A percentile compares a stretch with the other conserved stretches of the same genome.
These are phyloP conservation scores for Lates calcarifer DNA, from an alignment of 2,113 vertebrate species.

Conservation along the genomic window DNA sequence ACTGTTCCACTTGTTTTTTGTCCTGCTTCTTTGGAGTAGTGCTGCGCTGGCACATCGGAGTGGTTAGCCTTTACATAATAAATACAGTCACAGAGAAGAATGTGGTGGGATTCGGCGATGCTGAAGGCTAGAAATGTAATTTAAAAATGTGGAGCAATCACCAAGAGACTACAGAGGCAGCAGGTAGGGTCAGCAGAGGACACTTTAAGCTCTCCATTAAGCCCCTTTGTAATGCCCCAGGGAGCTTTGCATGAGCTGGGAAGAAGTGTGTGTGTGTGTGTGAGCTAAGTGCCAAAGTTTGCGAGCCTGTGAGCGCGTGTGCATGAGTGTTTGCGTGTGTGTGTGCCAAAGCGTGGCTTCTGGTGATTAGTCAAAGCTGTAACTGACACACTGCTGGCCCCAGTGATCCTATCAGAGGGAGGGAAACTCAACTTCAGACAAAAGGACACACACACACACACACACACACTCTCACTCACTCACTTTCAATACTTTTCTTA, in stretches of 20 bases:
- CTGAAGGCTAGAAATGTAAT: slow-evolving; percentile 60
- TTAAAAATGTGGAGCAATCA: slow-evolving; percentile 69
- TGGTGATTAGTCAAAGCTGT: slow-evolving; percentile 75
- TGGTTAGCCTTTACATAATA: slow-evolving; percentile 31
- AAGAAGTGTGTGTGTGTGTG: slow-evolving; percentile 4
- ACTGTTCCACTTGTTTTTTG: not conserved
- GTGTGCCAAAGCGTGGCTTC: slow-evolving; percentile 51
- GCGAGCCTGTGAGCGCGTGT: not conserved
- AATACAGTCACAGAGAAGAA: slow-evolving; percentile 26
- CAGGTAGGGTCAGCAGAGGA: slow-evolving; percentile 43
- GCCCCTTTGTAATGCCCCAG: slow-evolving; percentile 21
- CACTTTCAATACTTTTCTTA: slow-evolving; percentile 19
- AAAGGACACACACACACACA: not conserved
- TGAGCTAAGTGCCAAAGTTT: not conserved
- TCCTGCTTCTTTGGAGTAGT: slow-evolving; percentile 1
- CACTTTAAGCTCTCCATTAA: slow-evolving; percentile 57
- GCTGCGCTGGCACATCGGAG: not conserved
- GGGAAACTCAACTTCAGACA: slow-evolving; percentile 31
- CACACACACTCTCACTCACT: not conserved
- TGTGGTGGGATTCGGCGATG: not conserved
- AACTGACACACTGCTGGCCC: slow-evolving; percentile 73
- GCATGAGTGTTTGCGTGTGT: slow-evolving; percentile 18
- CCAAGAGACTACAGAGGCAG: slow-evolving; percentile 42
- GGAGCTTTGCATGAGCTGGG: slow-evolving; percentile 35
- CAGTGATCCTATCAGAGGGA: slow-evolving; percentile 71